phyloP scores from a whole-genome alignment of 1,140 invertebrate genomes.

The Tachypleus tridentatus region DNA sequence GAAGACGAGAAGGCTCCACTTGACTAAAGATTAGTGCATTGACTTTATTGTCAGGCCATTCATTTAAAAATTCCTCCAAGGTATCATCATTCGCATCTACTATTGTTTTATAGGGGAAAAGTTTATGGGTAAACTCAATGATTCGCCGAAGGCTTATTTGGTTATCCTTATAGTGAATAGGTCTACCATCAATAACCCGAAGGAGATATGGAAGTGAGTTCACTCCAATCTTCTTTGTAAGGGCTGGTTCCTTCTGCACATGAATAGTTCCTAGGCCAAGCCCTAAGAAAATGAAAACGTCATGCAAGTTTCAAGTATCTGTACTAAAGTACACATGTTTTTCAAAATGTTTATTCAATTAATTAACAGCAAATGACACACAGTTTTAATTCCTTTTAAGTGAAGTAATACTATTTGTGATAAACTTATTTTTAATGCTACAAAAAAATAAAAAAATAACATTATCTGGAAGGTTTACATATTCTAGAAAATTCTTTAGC shows the following conservation, averaged over 20 bases:
- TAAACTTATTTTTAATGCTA: too few species aligned
- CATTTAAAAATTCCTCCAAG: conserved; percentile 62
- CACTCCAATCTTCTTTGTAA: conserved; percentile 63
- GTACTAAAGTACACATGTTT: too few species aligned
- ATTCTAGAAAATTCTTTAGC: too few species aligned
- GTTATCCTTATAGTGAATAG: conserved; percentile 64
- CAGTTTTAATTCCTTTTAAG: too few species aligned
- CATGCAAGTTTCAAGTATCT: too few species aligned
- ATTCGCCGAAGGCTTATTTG: conserved; percentile 62
- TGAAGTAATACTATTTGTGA: too few species aligned
- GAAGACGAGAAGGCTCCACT: conserved; percentile 54
- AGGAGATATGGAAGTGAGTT: conserved; percentile 66
- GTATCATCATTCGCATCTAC: conserved; percentile 54
- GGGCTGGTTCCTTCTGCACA: conserved; percentile 57
- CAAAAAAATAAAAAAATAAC: too few species aligned
- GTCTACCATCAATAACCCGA: conserved; percentile 63
- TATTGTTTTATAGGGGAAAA: conserved; percentile 67
- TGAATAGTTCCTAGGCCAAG: conserved; percentile 58
- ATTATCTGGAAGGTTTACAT: too few species aligned
- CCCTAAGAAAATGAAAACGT: conserved; percentile 24
- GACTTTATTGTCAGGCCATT: conserved; percentile 83
- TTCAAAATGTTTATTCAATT: too few species aligned
- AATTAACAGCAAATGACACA: too few species aligned
- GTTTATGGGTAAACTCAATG: conserved; percentile 70
- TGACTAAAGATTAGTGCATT: conserved; percentile 77